Evolutionary conservation across 2,888 invertebrate genomes (phyloP), one percentile per base, ranked within the genome.

Genomic region (Ceraclea dissimilis): DNA sequence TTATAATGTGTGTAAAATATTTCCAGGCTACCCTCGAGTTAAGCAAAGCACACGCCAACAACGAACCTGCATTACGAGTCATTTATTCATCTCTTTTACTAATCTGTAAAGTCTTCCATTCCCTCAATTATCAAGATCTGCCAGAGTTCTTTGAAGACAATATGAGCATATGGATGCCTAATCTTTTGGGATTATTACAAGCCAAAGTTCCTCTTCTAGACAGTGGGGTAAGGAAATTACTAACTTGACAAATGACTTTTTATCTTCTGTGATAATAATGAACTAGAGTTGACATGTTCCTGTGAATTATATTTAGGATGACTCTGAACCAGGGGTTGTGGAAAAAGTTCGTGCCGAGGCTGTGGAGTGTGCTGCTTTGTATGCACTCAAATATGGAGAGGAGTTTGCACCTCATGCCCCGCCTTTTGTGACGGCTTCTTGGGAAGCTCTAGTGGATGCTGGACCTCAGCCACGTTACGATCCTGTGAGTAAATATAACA

Each of bases 91-190:
- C 95, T 0, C 75, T 98, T 33, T 84, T 90, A 19, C 78, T 96
- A 21, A 88, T 95, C 56, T 88, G 90, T 67, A 96, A 98, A 74
- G 91, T 99, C 51, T 99, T 98, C 77, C 93, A 93, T 72, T 97
- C 97, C 0, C 80, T 99, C 18, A 99, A 98, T 73, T 92, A 87
- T 63, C 99, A 99, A 80, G 99, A 99, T 73, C 75, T 99, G 64
- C 99, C 99, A 0, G 99, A 99, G 75, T 97, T 93, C 76, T 99
- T 99, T 70, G 99, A 99, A 72, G 98, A 99, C 69, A 95, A 97
- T 70, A 95, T 99, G 88, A 78, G 79, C 19, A 81, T 81, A 0
- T 99, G 99, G 98, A 98, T 99, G 96, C 82, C 83, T 0, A 85
- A 93, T 66, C 90, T 98, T 65, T 84, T 93, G 51, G 82, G 82